Percentiles rank a stretch among this genome's conserved stretches.
phyloP scores from a whole-genome alignment of 2,888 invertebrate species.

The Apamea monoglypha region DNA sequence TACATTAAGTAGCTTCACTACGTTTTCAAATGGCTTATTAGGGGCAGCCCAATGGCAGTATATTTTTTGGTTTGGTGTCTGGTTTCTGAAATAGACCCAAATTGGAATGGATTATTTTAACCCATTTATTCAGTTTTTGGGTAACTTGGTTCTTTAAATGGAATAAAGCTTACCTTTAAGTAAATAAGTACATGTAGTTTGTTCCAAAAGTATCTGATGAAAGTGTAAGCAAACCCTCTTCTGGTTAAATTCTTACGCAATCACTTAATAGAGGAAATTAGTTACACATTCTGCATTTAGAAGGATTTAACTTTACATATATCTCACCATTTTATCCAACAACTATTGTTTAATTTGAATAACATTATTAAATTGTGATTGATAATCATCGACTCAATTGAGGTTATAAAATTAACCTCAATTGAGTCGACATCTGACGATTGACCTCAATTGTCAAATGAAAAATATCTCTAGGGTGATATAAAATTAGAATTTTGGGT shows the following conservation, averaged over 20 bases:
- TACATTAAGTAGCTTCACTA: slow-evolving; percentile 31
- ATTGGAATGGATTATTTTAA: slow-evolving; percentile 1
- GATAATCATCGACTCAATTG: background rate
- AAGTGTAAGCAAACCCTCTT: background rate
- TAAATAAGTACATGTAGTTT: background rate
- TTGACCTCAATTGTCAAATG: background rate
- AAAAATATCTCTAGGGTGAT: background rate
- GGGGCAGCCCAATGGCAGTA: slow-evolving; percentile 1
- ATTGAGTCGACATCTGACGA: no score
- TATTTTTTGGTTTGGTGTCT: background rate
- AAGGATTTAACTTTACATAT: background rate
- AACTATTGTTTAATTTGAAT: background rate
- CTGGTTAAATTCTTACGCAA: background rate
- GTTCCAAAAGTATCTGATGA: background rate
- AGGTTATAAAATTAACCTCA: background rate
- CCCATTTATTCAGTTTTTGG: background rate
- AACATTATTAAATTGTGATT: background rate
- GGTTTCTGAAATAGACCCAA: background rate
- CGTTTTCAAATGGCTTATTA: slow-evolving; percentile 35
- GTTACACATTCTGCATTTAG: background rate
- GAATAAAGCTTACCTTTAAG: background rate
- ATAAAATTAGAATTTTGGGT: background rate
- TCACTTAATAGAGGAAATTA: background rate
- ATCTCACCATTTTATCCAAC: background rate
- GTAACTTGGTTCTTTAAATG: background rate